These are phyloP conservation scores for Muscicapa adusta DNA, from an alignment of 2,113 vertebrate species.

Conservation along the genomic window DNA sequence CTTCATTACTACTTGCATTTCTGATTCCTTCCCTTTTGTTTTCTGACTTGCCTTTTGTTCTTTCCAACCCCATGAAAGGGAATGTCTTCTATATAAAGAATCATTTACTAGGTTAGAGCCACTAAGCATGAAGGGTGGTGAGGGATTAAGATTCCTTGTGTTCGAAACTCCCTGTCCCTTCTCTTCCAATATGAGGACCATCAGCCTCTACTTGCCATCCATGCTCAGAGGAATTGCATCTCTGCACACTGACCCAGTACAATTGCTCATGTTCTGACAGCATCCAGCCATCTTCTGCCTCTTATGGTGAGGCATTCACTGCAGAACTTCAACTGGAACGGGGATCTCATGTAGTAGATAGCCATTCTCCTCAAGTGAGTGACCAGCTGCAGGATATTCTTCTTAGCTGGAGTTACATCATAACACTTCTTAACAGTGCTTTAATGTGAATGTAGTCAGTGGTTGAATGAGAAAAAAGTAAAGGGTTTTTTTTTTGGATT, in stretches of 20 bases:
- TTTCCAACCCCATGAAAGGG: neutral
- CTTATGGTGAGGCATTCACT: fast-evolving
- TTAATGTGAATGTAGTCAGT: neutral
- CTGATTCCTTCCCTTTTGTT: neutral
- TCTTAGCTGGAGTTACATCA: neutral
- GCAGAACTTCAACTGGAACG: neutral
- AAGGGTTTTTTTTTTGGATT: neutral
- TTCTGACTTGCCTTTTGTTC: neutral
- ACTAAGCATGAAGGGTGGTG: neutral
- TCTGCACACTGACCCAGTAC: neutral
- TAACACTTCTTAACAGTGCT: neutral
- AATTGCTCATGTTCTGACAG: neutral
- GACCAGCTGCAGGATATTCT: neutral
- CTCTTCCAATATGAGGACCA: neutral
- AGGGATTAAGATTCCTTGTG: neutral
- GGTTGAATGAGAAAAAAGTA: neutral
- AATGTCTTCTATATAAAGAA: neutral
- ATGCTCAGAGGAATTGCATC: neutral
- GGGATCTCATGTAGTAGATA: neutral
- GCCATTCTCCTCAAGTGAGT: neutral
- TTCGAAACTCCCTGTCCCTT: neutral
- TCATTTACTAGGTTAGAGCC: neutral
- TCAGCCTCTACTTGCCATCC: neutral
- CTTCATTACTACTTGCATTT: neutral
- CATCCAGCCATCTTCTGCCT: neutral